A percentile compares a stretch with the other conserved stretches of the same genome.
These are phyloP conservation scores for Andrena flavipes DNA, from an alignment of 2,888 invertebrate genomes.

Conservation along the genomic window DNA sequence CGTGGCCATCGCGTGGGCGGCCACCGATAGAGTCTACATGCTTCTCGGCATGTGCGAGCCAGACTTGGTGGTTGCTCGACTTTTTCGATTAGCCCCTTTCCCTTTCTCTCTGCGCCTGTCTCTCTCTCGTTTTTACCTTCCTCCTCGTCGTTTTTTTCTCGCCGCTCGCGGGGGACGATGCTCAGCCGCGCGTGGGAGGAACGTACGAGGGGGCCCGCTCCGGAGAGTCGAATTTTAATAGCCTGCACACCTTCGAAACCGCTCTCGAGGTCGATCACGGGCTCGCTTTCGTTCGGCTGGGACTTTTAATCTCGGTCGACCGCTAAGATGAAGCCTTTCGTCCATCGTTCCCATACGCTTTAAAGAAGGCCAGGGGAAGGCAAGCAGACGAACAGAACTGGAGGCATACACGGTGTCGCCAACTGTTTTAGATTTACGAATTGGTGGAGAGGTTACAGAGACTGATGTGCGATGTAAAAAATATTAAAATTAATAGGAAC, in stretches of 20 bases:
- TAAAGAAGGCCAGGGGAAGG: background rate
- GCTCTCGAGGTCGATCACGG: slow-evolving; percentile 19
- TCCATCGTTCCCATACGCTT: background rate
- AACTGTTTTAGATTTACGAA: background rate
- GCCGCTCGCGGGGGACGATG: slow-evolving; percentile 41
- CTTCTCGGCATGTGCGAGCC: slow-evolving; percentile 71
- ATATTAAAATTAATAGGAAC: too few species aligned
- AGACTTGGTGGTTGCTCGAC: slow-evolving; percentile 77
- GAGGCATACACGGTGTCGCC: background rate
- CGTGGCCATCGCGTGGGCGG: slow-evolving; percentile 74
- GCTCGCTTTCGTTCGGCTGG: slow-evolving; percentile 22
- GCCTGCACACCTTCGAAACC: slow-evolving; percentile 44
- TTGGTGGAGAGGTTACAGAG: too few species aligned
- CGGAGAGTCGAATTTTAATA: slow-evolving; percentile 68
- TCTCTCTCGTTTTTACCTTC: slow-evolving; percentile 56
- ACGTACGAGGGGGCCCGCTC: slow-evolving; percentile 53
- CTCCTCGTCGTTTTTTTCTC: slow-evolving; percentile 45
- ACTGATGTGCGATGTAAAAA: background rate
- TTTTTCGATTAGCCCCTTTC: slow-evolving; percentile 74
- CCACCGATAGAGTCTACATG: slow-evolving; percentile 79
- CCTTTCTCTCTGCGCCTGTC: slow-evolving; percentile 44
- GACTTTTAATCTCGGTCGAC: background rate
- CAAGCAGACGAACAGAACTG: background rate
- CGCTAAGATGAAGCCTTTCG: background rate
- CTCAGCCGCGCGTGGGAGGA: slow-evolving; percentile 75